phyloP scores from a whole-genome alignment of 2,797 vertebrate species.

The Chaetophractus vellerosus region DNA sequence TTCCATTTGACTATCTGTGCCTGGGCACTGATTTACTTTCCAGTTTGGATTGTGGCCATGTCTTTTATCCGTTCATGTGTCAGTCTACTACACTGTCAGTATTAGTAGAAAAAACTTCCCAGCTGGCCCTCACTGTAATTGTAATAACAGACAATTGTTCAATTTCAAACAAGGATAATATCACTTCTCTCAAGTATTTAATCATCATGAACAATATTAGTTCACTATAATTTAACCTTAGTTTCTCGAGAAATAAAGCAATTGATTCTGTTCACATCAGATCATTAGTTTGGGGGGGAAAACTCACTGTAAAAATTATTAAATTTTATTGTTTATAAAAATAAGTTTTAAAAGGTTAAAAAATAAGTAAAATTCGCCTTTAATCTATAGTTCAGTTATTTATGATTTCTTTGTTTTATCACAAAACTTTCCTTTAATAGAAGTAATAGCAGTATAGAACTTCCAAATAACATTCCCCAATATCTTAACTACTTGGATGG shows the following conservation, averaged over 20 bases:
- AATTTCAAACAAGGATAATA: not conserved
- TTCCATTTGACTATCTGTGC: not conserved
- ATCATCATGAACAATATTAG: constrained; percentile 4
- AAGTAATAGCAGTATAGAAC: not conserved
- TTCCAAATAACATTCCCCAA: not conserved
- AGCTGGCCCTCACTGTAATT: not conserved
- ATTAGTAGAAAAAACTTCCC: not conserved
- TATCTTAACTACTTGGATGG: not conserved
- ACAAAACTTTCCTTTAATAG: not conserved
- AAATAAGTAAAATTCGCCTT: constrained; percentile 43
- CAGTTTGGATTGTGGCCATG: not conserved
- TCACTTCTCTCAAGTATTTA: not conserved
- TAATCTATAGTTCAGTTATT: constrained; percentile 38
- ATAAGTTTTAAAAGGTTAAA: not conserved
- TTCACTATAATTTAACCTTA: constrained; percentile 7
- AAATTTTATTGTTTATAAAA: constrained; percentile 31
- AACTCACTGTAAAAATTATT: constrained; percentile 22
- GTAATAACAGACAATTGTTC: not conserved
- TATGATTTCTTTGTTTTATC: not conserved
- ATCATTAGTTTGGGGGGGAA: not conserved
- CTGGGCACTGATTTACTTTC: not conserved
- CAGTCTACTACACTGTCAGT: not conserved
- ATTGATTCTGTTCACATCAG: not conserved
- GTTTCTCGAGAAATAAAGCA: not conserved
- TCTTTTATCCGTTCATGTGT: not conserved